Base-by-base conservation (phyloP, 2,888 invertebrate species). In the Drosophila meridionalis region DNA sequence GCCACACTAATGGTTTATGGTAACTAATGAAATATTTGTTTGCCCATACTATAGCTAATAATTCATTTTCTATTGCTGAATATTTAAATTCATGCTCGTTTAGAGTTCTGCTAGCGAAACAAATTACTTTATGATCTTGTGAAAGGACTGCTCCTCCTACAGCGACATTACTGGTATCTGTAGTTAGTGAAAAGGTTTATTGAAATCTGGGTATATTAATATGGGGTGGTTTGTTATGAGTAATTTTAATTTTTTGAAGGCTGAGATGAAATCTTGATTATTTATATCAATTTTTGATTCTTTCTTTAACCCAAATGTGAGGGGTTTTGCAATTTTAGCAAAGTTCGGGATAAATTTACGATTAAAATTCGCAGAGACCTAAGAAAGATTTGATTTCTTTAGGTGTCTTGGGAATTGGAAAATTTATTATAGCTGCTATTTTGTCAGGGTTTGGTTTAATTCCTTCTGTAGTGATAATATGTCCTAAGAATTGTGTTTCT, bases 191-290 rank as follows among this genome's bases (percentile, higher is more conserved):
- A 9, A 43, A 43, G 9, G 20, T 43, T 43, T 43, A 20, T 43
- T 43, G 20, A 43, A 43, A 9, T 43, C 20, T 43, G 43, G 43
- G 9, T 43, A 43, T 12, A 7, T 47, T 28, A 47, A 2, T 30
- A 48, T 48, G 6, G 48, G 30, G 14, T 48, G 30, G 14, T 47
- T 47, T 48, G 48, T 32, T 50, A 50, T 50, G 9, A 32, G 48
- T 14, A 32, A n/a, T 32, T 50, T 50, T 3, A 48, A 3, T 50
- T 50, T 50, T 2, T 50, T n/a, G 8, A 32, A 50, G 8, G 48
- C 48, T 50, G 32, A 1, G 1, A n/a, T 32, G 48, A 32, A 30
- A 3, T 50, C 48, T 50, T 14, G 48, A 4, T 32, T 50, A 8
- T 14, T 32, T 50, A 32, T 32, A 47, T 47, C 11, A 11, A 47